These are phyloP conservation scores for Donacobius atricapilla DNA, from an alignment of 2,113 vertebrate genomes.

Conservation along the genomic window DNA sequence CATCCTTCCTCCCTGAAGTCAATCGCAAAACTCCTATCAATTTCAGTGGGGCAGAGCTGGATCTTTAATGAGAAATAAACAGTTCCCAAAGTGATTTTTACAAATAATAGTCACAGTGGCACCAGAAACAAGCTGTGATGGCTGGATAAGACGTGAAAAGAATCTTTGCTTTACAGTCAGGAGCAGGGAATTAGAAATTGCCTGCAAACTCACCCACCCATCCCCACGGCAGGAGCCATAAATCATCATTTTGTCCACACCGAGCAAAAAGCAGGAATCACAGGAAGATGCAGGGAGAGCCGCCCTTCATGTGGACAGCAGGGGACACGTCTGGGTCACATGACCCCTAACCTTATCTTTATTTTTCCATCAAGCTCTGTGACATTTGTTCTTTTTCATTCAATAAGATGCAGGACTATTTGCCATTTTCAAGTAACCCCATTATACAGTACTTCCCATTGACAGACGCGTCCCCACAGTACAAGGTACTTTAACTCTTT, in stretches of 20 bases:
- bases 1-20: not conserved
- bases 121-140: not conserved
- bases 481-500: conserved; percentile 60
- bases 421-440: conserved; percentile 59
- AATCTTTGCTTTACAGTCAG: not conserved
- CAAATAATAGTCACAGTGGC: not conserved
- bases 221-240: not conserved
- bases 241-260: conserved; percentile 58
- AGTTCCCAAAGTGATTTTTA: not conserved
- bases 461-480: not conserved
- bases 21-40: not conserved
- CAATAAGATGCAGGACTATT: conserved; percentile 63
- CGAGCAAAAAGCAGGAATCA: conserved; percentile 38
- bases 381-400: conserved; percentile 68
- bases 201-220: conserved; percentile 1
- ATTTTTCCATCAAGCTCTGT: conserved; percentile 60
- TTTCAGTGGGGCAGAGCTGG: not conserved
- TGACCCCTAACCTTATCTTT: conserved; percentile 70
- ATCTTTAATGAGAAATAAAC: conserved; percentile 1
- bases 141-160: not conserved
- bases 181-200: conserved; percentile 33
- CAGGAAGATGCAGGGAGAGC: conserved; percentile 41
- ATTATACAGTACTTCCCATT: conserved; percentile 56
- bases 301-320: conserved; percentile 67
- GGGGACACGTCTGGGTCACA: conserved; percentile 53